Percentiles rank a stretch among this genome's conserved stretches.
These are phyloP conservation scores for Pampusana beccarii DNA, from an alignment of 2,113 vertebrate genomes.

Conservation along the genomic window DNA sequence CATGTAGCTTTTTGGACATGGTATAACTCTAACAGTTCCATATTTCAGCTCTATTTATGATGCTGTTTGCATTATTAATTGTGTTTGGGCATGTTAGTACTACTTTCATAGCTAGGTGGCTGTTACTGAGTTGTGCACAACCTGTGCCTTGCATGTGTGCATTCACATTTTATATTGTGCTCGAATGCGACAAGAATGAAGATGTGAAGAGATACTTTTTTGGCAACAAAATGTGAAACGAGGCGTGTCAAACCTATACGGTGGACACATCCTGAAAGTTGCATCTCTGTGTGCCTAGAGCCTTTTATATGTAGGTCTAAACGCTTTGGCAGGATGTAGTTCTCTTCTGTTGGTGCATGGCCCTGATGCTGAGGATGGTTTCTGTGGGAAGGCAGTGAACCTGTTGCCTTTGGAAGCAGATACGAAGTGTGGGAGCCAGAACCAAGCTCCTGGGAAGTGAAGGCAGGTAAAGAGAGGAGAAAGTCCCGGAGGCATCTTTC, in stretches of 20 bases:
- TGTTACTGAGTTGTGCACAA: neutral
- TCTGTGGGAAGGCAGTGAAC: neutral
- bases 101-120: neutral
- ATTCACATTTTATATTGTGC: neutral
- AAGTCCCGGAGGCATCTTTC: neutral
- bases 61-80: neutral
- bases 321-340: neutral
- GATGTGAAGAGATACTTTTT: neutral
- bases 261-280: neutral
- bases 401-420: neutral
- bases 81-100: neutral
- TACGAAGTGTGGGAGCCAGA: neutral
- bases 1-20: neutral
- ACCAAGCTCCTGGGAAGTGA: neutral
- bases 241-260: neutral
- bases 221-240: neutral
- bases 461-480: neutral
- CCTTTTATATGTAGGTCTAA: neutral
- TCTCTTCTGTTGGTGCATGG: neutral
- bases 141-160: neutral
- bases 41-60: neutral
- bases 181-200: neutral
- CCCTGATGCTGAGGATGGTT: neutral
- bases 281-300: neutral
- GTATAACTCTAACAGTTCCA: neutral